phyloP scores from a whole-genome alignment of 1,140 invertebrate species.

The Leptinotarsa defecta region DNA sequence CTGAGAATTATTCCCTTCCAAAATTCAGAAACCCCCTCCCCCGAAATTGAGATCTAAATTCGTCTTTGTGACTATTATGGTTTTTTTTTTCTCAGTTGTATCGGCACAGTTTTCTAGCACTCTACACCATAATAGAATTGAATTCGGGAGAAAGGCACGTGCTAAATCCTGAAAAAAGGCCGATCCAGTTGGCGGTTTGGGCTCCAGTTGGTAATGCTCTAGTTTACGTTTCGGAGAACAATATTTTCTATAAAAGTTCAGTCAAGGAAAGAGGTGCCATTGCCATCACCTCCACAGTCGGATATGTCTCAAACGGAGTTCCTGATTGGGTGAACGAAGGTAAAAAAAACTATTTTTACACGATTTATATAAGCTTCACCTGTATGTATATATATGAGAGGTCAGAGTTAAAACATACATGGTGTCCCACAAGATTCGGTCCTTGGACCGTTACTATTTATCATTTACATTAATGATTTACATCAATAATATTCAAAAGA shows the following conservation, averaged over 20 bases:
- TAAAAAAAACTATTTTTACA: conserved; percentile 31
- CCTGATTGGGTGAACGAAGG: conserved; percentile 84
- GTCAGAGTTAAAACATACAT: no score
- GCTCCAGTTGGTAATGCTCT: conserved; percentile 71
- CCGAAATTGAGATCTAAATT: no score
- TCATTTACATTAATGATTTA: no score
- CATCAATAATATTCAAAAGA: no score
- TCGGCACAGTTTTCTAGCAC: conserved; percentile 63
- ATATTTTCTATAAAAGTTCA: conserved; percentile 64
- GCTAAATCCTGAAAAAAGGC: conserved; percentile 57
- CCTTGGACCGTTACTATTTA: no score
- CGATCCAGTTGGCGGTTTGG: conserved; percentile 68
- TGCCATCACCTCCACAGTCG: conserved; percentile 60
- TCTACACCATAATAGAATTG: conserved; percentile 63
- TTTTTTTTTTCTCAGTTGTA: conserved; percentile 61
- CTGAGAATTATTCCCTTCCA: no score
- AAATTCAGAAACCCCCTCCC: no score
- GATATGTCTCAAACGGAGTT: conserved; percentile 72
- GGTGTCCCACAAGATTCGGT: no score
- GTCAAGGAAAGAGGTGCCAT: conserved; percentile 19
- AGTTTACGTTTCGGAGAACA: conserved; percentile 79
- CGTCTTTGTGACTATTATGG: no score
- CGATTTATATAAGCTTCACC: no score
- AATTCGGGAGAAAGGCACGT: conserved; percentile 54
- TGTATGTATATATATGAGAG: no score